Base-by-base conservation (phyloP, 2,113 vertebrate genomes). In the Isichthys henryi region DNA sequence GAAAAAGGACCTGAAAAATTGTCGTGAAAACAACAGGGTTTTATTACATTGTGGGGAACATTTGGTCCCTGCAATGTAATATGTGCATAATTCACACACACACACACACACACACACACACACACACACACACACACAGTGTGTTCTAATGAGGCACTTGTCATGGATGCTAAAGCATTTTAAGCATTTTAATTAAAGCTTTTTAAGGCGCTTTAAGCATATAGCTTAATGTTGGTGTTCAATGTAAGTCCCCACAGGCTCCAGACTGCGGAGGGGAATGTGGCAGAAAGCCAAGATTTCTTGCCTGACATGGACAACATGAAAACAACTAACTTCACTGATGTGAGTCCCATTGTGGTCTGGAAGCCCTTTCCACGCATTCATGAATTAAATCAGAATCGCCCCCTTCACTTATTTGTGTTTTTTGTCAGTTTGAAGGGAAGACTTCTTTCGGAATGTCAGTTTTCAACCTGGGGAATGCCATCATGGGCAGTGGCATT, bases 401-500 rank as follows among this genome's bases (percentile, higher is more conserved):
- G 53, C 10, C 27, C 17, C 27, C n/a, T 7, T 53, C 45, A 86
- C 48, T 48, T 35, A 87, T 9, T 70, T 3, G 48, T 84, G 66
- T 5, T 49, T 56, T 43, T 21, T 89, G 23, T 89, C 92, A 99
- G 98, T 99, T 99, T 17, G 98, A 99, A 93, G 98, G 98, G 91
- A 99, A 99, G 94, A 99, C 98, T 0, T 99, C 98, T 0, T 98
- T 99, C 0, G 98, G 98, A 89, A 99, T 99, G 98, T 99, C 98
- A 0, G 97, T 99, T 91, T 99, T 99, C 95, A 99, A 99, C 94
- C 95, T 99, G 93, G 98, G 98, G 92, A 99, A 99, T 0, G 98
- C 98, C 90, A 99, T 99, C 95, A 99, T 99, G 98, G 98, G 98
- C 91, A 99, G 98, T 0, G 98, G 98, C 88, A 99, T 99, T 93